These are phyloP conservation scores for Aspidiotus rigidus DNA, from an alignment of 2,888 invertebrate genomes.

Conservation along the genomic window DNA sequence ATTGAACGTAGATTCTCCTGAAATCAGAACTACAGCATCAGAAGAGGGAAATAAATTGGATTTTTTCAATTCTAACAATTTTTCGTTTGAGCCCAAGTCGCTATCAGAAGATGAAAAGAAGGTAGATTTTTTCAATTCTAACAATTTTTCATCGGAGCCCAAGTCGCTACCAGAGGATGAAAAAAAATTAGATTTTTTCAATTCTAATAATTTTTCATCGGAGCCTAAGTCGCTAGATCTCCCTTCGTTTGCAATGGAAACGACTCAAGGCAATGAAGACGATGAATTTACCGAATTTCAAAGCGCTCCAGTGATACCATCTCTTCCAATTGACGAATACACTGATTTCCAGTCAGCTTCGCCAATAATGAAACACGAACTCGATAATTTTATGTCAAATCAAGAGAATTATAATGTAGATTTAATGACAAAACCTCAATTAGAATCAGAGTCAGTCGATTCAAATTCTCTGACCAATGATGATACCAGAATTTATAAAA, in stretches of 20 bases:
- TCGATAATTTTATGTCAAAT: slow-evolving; percentile 17
- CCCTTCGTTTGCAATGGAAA: neutral
- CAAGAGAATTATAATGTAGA: neutral
- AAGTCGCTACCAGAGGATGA: neutral
- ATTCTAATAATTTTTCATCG: neutral
- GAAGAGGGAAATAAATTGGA: neutral
- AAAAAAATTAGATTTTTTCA: neutral
- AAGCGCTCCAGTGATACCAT: slow-evolving; percentile 40
- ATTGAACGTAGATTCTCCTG: neutral
- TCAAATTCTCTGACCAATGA: slow-evolving; percentile 1
- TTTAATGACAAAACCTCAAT: neutral
- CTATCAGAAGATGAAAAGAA: neutral
- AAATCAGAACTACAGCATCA: neutral
- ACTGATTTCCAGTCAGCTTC: slow-evolving; percentile 37
- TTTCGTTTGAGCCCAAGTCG: neutral
- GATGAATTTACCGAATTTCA: slow-evolving; percentile 49
- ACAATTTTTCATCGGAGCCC: neutral
- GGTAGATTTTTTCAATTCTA: neutral
- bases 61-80: neutral
- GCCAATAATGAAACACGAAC: slow-evolving; percentile 16
- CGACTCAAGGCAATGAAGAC: slow-evolving; percentile 33
- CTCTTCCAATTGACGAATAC: slow-evolving; percentile 36
- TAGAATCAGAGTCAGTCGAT: neutral
- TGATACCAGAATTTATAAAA: slow-evolving; percentile 11
- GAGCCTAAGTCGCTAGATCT: slow-evolving; percentile 16